Evolutionary conservation across 2,888 invertebrate species (phyloP), one percentile per base, ranked within the genome.

Genomic region (Caenorhabditis japonica): DNA sequence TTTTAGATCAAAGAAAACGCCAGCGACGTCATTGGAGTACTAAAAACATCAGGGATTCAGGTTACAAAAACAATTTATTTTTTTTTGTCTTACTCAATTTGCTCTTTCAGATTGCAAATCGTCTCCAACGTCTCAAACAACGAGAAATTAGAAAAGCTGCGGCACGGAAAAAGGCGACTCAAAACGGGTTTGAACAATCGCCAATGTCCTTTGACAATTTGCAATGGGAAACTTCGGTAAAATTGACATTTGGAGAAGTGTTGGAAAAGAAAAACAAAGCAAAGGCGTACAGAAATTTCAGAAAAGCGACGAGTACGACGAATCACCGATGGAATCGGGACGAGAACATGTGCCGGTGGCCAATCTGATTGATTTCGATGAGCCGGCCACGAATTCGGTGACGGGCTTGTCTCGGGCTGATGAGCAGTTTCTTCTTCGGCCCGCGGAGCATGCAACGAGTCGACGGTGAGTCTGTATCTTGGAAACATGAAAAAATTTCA

Each of bases 131-230:
- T 38, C 61, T 73, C 3, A 73, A 60, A 3, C 73, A 66, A 3
- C 41, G 56, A 12, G 73, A 73, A 30, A 66, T 73, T 33, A 25
- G 76, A 52, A 60, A 51, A 62, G 71, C 49, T 17, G 71, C 56
- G 21, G 51, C 34, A 33, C 74, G 51, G n/a, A 59, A 60, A 25
- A 73, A 68, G 7, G 34, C 61, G 4, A 41, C 19, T 25, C 47
- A 49, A 15, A 69, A 69, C 52, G 73, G 56, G n/a, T 15, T 15
- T 3, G 68, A 68, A 13, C 46, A 46, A 4, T n/a, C 55, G 12
- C 75, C 80, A 36, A 64, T 80, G 49, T 79, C 78, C 2, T 80
- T 80, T 49, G 80, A 78, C 17, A 80, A 80, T 49, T 41, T 77
- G 4, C 80, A 80, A 53, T 80, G 80, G 80, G 72, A 78, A 21